Conservation (phyloP, 2,797 vertebrate species). For the Syngnathus acus region DNA sequence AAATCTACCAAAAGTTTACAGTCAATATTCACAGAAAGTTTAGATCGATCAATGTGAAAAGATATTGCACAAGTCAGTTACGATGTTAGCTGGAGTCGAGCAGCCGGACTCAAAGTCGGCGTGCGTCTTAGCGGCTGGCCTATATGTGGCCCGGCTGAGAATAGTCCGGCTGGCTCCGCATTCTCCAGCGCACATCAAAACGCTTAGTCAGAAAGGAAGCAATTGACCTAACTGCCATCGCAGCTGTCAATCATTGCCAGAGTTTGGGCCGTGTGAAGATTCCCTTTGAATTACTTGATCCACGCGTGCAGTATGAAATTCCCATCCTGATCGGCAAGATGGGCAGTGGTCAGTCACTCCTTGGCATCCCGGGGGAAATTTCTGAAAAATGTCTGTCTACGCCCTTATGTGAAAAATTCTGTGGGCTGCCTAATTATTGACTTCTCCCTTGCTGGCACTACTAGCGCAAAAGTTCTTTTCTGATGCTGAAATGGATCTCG, state of each 20-base stretch:
- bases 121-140: slow-evolving; percentile 45
- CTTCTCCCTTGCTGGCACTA: too few species aligned
- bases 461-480: too few species aligned
- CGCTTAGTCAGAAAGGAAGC: slow-evolving; percentile 29
- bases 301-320: not conserved
- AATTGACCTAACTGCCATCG: slow-evolving; percentile 17
- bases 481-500: too few species aligned
- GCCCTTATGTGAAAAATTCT: too few species aligned
- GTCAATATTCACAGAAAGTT: not conserved
- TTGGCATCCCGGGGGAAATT: too few species aligned
- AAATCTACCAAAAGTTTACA: not conserved
- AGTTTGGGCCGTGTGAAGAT: not conserved
- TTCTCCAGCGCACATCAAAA: slow-evolving; percentile 40
- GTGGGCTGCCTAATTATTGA: too few species aligned
- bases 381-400: too few species aligned
- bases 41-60: too few species aligned
- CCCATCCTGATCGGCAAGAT: not conserved
- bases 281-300: not conserved
- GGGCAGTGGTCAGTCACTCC: too few species aligned
- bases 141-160: slow-evolving; percentile 68
- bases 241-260: not conserved
- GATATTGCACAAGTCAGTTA: not conserved
- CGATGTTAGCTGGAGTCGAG: not conserved
- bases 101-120: slow-evolving; percentile 6
- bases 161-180: slow-evolving; percentile 62